Evolutionary conservation across 2,797 vertebrate genomes (phyloP).

Genomic region (Varecia variegata): DNA sequence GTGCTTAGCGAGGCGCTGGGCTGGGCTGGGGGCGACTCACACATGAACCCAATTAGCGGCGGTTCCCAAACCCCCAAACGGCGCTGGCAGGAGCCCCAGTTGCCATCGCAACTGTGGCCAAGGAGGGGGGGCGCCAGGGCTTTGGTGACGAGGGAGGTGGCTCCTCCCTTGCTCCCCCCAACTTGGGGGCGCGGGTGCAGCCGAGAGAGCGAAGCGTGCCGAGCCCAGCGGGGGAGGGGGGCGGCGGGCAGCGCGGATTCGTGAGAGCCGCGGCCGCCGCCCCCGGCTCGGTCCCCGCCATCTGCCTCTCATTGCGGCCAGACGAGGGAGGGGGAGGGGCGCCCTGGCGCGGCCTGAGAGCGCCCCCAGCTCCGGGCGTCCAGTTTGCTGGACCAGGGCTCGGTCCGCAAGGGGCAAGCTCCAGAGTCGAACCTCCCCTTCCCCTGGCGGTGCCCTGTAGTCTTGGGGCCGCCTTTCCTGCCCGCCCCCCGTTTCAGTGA

Average conservation of each 20-base stretch:
- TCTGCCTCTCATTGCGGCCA: slow-evolving; percentile 78
- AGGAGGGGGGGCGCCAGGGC: slow-evolving; percentile 40
- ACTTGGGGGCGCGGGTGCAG: slow-evolving; percentile 49
- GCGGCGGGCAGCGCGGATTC: slow-evolving; percentile 52
- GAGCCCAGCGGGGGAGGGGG: background rate
- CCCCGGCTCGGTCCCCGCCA: slow-evolving; percentile 75
- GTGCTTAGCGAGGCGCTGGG: slow-evolving; percentile 53
- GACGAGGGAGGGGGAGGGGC: slow-evolving; percentile 63
- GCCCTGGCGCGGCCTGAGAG: background rate
- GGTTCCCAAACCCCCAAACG: slow-evolving; percentile 81
- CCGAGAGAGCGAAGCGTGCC: slow-evolving; percentile 37
- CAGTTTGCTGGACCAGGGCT: slow-evolving; percentile 11
- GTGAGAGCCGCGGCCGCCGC: slow-evolving; percentile 75
- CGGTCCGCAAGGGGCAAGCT: background rate
- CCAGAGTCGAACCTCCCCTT: slow-evolving; percentile 23
- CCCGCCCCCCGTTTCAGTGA: slow-evolving; percentile 56
- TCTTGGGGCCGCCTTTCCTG: background rate
- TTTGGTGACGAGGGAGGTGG: slow-evolving; percentile 55
- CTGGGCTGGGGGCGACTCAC: slow-evolving; percentile 77
- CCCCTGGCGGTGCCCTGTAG: slow-evolving; percentile 27
- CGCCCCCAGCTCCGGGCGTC: slow-evolving; percentile 34
- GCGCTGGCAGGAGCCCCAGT: slow-evolving; percentile 78
- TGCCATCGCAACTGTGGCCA: slow-evolving; percentile 76
- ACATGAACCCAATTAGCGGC: slow-evolving; percentile 83
- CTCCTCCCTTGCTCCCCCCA: slow-evolving; percentile 55